phyloP scores from a whole-genome alignment of 2,113 vertebrate genomes.

The Trinectes maculatus region DNA sequence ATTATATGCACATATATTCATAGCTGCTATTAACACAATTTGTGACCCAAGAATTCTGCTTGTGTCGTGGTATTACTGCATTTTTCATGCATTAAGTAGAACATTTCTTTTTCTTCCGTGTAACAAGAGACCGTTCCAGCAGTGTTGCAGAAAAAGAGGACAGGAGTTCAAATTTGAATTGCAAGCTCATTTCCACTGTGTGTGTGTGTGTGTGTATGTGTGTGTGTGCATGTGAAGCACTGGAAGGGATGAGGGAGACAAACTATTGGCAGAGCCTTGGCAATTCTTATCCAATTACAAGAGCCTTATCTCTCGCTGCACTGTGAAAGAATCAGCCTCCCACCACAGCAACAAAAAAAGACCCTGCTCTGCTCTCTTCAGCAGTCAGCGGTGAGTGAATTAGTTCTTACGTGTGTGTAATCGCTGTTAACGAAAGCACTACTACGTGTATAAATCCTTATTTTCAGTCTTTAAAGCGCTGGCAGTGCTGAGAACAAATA shows the following conservation, averaged over 20 bases:
- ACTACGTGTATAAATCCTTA: constrained; percentile 28
- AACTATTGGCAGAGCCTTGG: constrained; percentile 72
- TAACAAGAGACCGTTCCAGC: constrained; percentile 47
- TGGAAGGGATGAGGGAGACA: constrained; percentile 51
- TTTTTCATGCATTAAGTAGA: constrained; percentile 60
- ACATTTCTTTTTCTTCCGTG: constrained; percentile 22
- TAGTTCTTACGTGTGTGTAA: constrained; percentile 41
- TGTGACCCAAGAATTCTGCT: constrained; percentile 25
- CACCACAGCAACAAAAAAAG: constrained; percentile 58
- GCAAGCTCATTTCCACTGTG: constrained; percentile 52
- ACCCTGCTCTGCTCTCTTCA: constrained; percentile 35
- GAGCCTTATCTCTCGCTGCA: constrained; percentile 69
- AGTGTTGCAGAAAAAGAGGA: constrained; percentile 45
- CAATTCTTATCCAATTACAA: constrained; percentile 82
- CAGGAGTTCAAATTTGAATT: constrained; percentile 68
- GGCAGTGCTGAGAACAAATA: constrained; percentile 13
- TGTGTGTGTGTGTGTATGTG: constrained; percentile 7
- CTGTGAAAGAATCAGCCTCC: constrained; percentile 71
- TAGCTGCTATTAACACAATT: constrained; percentile 43
- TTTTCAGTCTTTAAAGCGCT: constrained; percentile 22
- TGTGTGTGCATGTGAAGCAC: constrained; percentile 38
- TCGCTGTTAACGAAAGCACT: constrained; percentile 45
- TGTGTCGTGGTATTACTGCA: constrained; percentile 38
- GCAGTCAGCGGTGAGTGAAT: constrained; percentile 52
- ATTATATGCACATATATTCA: constrained; percentile 49